Evolutionary conservation across 2,113 vertebrate genomes (phyloP).

Genomic region (Taxidea taxus): DNA sequence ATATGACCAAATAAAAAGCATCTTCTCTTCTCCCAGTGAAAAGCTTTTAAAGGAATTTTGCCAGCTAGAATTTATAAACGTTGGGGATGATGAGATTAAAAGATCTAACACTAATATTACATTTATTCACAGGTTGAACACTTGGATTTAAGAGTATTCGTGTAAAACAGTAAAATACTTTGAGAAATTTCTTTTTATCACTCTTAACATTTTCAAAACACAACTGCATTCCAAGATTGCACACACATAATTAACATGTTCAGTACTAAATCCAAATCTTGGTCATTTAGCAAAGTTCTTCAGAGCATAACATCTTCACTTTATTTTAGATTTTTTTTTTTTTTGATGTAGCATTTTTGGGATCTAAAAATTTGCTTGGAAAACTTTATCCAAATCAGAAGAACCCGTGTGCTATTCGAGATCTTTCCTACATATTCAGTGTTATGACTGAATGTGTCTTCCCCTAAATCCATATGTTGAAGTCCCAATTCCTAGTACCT

Average conservation of each 20-base stretch:
- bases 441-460: neutral
- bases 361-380: constrained; percentile 1
- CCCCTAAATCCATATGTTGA: neutral
- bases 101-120: neutral
- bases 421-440: neutral
- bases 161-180: neutral
- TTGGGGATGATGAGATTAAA: constrained; percentile 11
- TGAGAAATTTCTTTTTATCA: constrained; percentile 9
- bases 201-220: constrained; percentile 9
- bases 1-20: constrained; percentile 22
- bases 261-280: neutral
- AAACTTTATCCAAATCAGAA: constrained; percentile 14
- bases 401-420: neutral
- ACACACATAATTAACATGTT: neutral
- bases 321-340: neutral
- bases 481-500: neutral
- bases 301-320: neutral
- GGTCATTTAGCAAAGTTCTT: neutral
- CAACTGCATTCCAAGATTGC: neutral
- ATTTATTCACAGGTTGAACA: constrained; percentile 5
- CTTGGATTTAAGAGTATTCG: neutral
- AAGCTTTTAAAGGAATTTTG: neutral
- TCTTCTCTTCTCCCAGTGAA: neutral
- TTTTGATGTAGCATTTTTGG: neutral
- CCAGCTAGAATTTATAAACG: neutral